Percentiles rank a stretch among this genome's conserved stretches.
phyloP scores from a whole-genome alignment of 2,888 invertebrate genomes.

The Periphyllus acericola region DNA sequence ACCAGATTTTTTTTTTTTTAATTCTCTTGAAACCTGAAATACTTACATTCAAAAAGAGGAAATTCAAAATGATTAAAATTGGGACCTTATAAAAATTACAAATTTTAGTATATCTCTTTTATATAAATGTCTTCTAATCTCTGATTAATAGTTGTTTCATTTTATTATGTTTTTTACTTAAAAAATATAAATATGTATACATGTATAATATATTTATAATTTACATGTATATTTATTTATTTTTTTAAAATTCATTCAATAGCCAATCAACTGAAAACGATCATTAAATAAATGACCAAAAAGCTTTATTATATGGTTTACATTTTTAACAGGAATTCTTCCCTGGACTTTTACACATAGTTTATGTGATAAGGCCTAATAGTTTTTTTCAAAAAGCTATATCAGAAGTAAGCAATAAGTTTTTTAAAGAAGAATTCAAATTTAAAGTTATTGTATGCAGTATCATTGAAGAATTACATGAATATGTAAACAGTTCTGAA shows the following conservation, averaged over 20 bases:
- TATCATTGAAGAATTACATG: slow-evolving; percentile 84
- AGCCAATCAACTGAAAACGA: neutral
- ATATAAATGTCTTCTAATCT: slow-evolving; percentile 16
- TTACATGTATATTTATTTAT: neutral
- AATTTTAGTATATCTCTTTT: too few species aligned
- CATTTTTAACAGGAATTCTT: slow-evolving; percentile 82
- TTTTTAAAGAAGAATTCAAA: slow-evolving; percentile 91
- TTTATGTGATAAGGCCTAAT: slow-evolving; percentile 91
- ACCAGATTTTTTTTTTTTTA: too few species aligned
- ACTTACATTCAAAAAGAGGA: too few species aligned
- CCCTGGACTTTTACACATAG: slow-evolving; percentile 90
- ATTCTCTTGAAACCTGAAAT: too few species aligned
- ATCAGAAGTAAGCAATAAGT: slow-evolving; percentile 91
- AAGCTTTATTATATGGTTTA: slow-evolving; percentile 18
- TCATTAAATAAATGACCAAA: neutral
- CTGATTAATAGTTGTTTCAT: neutral
- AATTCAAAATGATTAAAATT: too few species aligned
- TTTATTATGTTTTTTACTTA: neutral
- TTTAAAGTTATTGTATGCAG: slow-evolving; percentile 88
- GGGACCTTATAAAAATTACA: too few species aligned
- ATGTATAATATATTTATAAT: neutral
- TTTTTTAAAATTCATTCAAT: neutral
- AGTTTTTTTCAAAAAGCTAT: slow-evolving; percentile 96
- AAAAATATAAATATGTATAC: neutral
- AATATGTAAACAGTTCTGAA: slow-evolving; percentile 84